Evolutionary conservation across 2,888 invertebrate genomes (phyloP), one percentile per base, ranked within the genome.

Genomic region (Heterodera filipjevi): DNA sequence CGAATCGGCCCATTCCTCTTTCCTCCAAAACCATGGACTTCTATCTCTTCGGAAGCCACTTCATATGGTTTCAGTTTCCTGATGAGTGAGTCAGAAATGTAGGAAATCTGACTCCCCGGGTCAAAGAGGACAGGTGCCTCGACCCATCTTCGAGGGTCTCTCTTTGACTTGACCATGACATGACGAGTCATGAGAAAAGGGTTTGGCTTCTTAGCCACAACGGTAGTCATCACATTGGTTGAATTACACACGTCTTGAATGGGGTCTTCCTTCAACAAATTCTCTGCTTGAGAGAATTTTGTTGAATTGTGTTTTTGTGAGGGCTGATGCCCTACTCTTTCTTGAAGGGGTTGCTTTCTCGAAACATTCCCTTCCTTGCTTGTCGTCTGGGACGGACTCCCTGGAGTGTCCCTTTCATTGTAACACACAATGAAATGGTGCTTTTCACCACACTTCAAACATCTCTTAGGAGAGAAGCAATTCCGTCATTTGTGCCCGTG

Each of bases 21-120:
- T 30, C 71, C 71, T 12, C 71, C 71, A 12, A 71, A 71, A 2
- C 49, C 71, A 19, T 33, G 30, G 19, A 71, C 71, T 19, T 71
- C 71, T 39, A 71, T 71, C 3, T 32, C 49, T 33, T 71, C 71
- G 49, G 71, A 71, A 14, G 44, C 27, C 14, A 30, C 16, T 46
- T 49, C 8, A 14, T 32, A 27, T 27, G 71, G 71, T 6, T 35
- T 46, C 16, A 71, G 71, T 19, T 35, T 53, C 5, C 30, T 12
- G 16, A 71, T 53, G 14, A 71, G 71, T 16, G 71, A 27, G 30
- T 71, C 53, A 3, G 71, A 49, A 16, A 35, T 35, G 71, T 71
- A 71, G 5, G 49, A 49, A 12, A 39, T 53, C 35, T 49, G 46
- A 33, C 71, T 71, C 19, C 71, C 71, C 19, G 71, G 71, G 1